These are phyloP conservation scores for Melieria picta DNA, from an alignment of 2,888 invertebrate genomes.

Conservation along the genomic window DNA sequence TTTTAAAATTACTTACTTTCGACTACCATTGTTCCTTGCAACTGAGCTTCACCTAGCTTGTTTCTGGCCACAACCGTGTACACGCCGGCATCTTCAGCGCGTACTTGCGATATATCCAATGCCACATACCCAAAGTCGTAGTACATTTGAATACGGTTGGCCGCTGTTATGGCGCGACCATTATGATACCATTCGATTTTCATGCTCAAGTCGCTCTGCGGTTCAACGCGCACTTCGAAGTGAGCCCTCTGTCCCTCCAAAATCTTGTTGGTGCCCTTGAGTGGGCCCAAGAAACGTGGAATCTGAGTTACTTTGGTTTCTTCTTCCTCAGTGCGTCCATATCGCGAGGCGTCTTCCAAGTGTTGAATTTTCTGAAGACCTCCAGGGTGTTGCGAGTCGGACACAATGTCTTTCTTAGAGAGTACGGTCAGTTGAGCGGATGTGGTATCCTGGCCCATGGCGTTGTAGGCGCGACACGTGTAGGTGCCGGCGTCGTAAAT, in stretches of 20 bases:
- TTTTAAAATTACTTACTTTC: slow-evolving; percentile 77
- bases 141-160: slow-evolving; percentile 91
- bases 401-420: slow-evolving; percentile 85
- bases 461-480: slow-evolving; percentile 88
- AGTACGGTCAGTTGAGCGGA: slow-evolving; percentile 84
- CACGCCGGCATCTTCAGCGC: slow-evolving; percentile 90
- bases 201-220: slow-evolving; percentile 93
- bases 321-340: slow-evolving; percentile 76
- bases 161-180: slow-evolving; percentile 87
- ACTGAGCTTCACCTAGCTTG: slow-evolving; percentile 86
- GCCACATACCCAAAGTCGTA: slow-evolving; percentile 98
- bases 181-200: slow-evolving; percentile 97
- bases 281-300: slow-evolving; percentile 87
- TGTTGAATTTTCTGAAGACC: slow-evolving; percentile 91
- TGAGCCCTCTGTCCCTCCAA: slow-evolving; percentile 94
- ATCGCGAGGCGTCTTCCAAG: slow-evolving; percentile 84
- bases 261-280: slow-evolving; percentile 93
- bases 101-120: slow-evolving; percentile 91
- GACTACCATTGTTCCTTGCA: slow-evolving; percentile 84
- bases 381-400: slow-evolving; percentile 91
- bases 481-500: slow-evolving; percentile 90
- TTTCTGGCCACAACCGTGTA: slow-evolving; percentile 95
- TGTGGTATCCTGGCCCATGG: slow-evolving; percentile 85
- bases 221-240: slow-evolving; percentile 94
- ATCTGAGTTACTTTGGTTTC: slow-evolving; percentile 80